Base-by-base conservation (phyloP, 2,888 invertebrate species). In the Allophyes oxyacanthae region DNA sequence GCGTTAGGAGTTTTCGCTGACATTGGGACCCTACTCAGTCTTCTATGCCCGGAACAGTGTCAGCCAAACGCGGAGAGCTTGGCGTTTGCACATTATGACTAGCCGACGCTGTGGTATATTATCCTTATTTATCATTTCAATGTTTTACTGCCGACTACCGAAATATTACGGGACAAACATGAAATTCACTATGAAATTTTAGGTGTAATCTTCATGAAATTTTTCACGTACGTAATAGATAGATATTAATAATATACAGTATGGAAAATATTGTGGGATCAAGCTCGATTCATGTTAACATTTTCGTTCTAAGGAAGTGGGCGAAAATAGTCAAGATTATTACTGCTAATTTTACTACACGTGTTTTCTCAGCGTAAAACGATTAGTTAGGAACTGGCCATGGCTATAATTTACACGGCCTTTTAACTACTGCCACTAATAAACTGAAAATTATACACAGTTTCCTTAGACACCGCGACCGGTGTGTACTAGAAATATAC, bases 71-170 rank as follows among this genome's bases (percentile, higher is more conserved):
- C 84, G 86, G 91, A 90, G 89, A 89, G 91, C 89, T 88, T 87
- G 87, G 89, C 91, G 88, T 92, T 92, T 92, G 91, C 92, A 91
- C 91, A 91, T 92, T 91, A 92, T 90, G 91, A 90, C 87, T 85
- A 84, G 89, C 86, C 83, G 83, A 88, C 86, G 83, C 73, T 80
- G 77, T 77, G 73, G 67, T 81, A 72, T 78, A 77, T 76, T 76
- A 78, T 77, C 75, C 72, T 77, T 84, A 80, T 82, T 85, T 86
- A 82, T 83, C 79, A 81, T 81, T 80, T 79, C 64, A 64, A 54
- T 62, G 58, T 63, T 77, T 74, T 74, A 63, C 64, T 63, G 52
- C 64, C 64, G 42, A 45, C 48, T 26, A 42, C 64, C 50, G 38
- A 71, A 77, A 74, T 66, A 60, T 48, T 50, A 65, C 37, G 37